Base-by-base conservation (phyloP, 2,888 invertebrate genomes). In the Watsonalla cultraria region DNA sequence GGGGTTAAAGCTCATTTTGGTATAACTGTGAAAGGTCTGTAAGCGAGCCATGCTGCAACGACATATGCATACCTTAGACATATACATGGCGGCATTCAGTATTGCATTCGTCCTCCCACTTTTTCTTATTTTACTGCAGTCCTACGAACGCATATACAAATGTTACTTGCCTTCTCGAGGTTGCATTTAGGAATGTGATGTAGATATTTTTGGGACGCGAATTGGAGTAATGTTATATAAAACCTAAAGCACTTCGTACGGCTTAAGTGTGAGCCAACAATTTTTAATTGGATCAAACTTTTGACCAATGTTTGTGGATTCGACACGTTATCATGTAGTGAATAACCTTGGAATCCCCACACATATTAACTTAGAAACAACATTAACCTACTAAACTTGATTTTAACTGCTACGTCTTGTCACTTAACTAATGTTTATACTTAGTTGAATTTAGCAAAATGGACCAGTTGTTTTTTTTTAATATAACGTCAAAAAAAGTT, bases 41-140 rank as follows among this genome's bases (percentile, higher is more conserved):
- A 70, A 67, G 69, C 70, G 54, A 57, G 61, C 61, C 63, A 62
- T 67, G 65, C 69, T 51, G 53, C 55, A 37, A 63, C 52, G 47
- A 53, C 59, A 57, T 58, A 15, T 70, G 84, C 88, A 81, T 90
- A 94, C 94, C 94, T 94, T 94, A 80, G 93, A 92, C 80, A 94
- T 91, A 90, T 92, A 93, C 82, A 92, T 84, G 68, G 93, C 93
- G 70, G 94, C 93, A 86, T 92, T 92, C 86, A 92, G 91, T 82
- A 94, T 92, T 68, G 92, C 91, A 90, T 92, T 94, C 80, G 91
- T 90, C 82, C 90, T 90, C 77, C 91, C 92, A 79, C 90, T 88
- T 86, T 92, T 91, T 70, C 89, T 88, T 78, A 92, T 84, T 74
- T 89, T 92, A 92, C 93, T 93, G 87, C 93, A 91, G 62, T 93